These are phyloP conservation scores for Manis javanica DNA, from an alignment of 2,797 vertebrate species.

Conservation along the genomic window DNA sequence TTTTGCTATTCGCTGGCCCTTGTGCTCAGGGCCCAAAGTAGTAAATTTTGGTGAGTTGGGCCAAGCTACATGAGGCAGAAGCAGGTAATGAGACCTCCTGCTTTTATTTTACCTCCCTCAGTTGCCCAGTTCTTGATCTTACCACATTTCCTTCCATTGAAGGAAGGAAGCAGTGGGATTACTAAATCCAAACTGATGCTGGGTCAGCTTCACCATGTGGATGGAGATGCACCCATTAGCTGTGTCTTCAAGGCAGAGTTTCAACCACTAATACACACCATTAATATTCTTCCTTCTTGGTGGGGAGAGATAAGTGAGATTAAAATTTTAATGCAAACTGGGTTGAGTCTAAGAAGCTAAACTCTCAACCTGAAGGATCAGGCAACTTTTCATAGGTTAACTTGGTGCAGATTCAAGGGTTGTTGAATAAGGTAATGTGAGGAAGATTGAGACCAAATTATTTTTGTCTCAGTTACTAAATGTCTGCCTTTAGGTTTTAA, in stretches of 20 bases:
- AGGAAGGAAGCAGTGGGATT: background rate
- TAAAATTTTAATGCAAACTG: background rate
- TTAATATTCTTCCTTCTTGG: background rate
- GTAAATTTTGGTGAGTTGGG: background rate
- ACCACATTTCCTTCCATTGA: background rate
- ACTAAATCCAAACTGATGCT: background rate
- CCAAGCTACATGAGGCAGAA: background rate
- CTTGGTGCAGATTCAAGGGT: no score
- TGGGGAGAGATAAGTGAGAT: background rate
- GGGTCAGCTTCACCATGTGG: background rate
- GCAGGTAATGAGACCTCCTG: background rate
- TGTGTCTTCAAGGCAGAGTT: background rate
- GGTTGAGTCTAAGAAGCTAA: background rate
- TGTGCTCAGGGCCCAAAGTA: background rate
- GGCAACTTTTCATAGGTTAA: background rate
- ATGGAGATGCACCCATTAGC: background rate
- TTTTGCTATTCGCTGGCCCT: background rate
- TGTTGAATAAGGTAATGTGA: background rate
- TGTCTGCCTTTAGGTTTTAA: background rate
- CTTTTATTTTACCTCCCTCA: background rate
- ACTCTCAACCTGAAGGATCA: background rate
- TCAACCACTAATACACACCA: background rate
- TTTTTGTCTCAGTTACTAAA: background rate
- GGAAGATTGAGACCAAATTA: background rate
- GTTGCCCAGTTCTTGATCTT: background rate